These are phyloP conservation scores for Parnassius mnemosyne DNA, from an alignment of 2,888 invertebrate genomes.

Conservation along the genomic window DNA sequence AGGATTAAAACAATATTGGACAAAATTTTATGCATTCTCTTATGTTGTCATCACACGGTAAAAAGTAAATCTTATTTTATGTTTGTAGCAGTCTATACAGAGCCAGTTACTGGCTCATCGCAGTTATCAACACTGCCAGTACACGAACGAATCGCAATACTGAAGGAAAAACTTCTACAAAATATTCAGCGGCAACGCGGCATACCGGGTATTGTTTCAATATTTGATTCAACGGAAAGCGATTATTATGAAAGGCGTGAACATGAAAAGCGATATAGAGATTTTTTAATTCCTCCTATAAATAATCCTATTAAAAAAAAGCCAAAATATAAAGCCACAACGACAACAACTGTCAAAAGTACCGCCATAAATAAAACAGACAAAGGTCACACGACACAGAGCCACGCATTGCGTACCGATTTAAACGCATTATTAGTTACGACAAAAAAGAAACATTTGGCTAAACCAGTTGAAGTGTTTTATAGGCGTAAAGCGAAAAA, in stretches of 20 bases:
- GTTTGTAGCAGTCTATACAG: background rate
- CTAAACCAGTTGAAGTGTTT: conserved; percentile 34
- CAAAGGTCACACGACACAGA: conserved; percentile 1
- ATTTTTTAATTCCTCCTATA: conserved; percentile 26
- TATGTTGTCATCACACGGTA: too few species aligned
- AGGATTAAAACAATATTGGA: too few species aligned
- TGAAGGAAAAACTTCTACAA: background rate
- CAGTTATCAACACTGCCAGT: background rate
- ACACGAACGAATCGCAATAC: background rate
- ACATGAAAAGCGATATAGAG: conserved; percentile 5
- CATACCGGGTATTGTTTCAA: too few species aligned
- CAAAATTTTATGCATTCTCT: too few species aligned
- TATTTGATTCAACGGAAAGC: background rate
- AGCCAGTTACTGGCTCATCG: background rate
- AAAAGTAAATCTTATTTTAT: background rate
- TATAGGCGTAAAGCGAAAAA: conserved; percentile 33
- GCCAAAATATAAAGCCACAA: conserved; percentile 7
- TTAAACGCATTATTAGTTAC: background rate
- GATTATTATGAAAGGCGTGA: conserved; percentile 17
- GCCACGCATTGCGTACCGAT: background rate
- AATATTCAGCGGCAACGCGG: background rate
- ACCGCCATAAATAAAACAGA: conserved; percentile 3
- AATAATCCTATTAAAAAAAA: conserved; percentile 13
- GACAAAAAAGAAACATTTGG: conserved; percentile 16
- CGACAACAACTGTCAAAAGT: conserved; percentile 22